phyloP scores from a whole-genome alignment of 2,888 invertebrate genomes.

The Apodemia mormo region DNA sequence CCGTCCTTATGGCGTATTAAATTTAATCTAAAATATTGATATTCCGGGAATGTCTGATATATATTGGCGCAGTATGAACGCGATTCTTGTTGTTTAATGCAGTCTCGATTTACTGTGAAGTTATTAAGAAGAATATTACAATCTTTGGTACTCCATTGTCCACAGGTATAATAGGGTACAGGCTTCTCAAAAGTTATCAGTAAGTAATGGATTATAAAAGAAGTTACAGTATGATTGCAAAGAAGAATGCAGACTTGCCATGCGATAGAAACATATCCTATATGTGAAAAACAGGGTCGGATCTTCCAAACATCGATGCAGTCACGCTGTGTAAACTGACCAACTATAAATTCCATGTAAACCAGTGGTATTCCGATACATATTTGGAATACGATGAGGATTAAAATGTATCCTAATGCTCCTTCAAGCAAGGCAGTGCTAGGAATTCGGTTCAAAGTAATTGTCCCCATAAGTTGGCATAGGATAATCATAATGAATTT shows the following conservation, averaged over 20 bases:
- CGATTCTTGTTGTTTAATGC: slow-evolving; percentile 45
- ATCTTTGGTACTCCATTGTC: slow-evolving; percentile 49
- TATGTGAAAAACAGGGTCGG: slow-evolving; percentile 56
- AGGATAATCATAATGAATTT: slow-evolving; percentile 48
- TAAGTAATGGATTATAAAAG: slow-evolving; percentile 63
- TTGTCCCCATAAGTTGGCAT: slow-evolving; percentile 49
- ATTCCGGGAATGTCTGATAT: slow-evolving; percentile 59
- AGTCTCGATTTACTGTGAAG: slow-evolving; percentile 60
- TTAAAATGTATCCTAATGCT: slow-evolving; percentile 49
- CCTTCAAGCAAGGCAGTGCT: slow-evolving; percentile 48
- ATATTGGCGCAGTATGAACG: slow-evolving; percentile 49
- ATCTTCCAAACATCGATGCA: slow-evolving; percentile 62
- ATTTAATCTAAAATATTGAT: slow-evolving; percentile 57
- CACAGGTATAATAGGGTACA: slow-evolving; percentile 60
- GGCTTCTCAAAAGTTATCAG: slow-evolving; percentile 65
- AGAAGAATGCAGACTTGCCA: slow-evolving; percentile 54
- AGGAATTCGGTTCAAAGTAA: slow-evolving; percentile 48
- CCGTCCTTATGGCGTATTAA: slow-evolving; percentile 42
- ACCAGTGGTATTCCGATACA: slow-evolving; percentile 61
- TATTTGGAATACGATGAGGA: slow-evolving; percentile 44
- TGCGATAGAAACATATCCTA: slow-evolving; percentile 56
- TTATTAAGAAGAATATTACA: slow-evolving; percentile 56
- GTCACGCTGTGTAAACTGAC: slow-evolving; percentile 67
- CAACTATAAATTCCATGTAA: slow-evolving; percentile 65
- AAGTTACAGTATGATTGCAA: slow-evolving; percentile 50